A percentile compares a stretch with the other conserved stretches of the same genome.
Conservation (phyloP, 2,888 invertebrate species). For the Hypomecis atomaria region DNA sequence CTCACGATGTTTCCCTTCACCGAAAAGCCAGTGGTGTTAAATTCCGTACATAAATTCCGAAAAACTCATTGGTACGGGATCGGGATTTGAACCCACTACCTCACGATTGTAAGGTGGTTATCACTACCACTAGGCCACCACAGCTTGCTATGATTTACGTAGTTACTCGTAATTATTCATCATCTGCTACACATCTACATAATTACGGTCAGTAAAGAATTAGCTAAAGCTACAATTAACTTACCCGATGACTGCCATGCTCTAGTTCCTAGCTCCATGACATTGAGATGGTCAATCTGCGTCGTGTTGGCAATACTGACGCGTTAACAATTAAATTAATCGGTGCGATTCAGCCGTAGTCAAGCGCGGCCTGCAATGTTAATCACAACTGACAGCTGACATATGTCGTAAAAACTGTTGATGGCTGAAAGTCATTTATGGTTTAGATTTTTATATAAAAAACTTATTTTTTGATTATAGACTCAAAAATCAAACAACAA, state of each 20-base stretch:
- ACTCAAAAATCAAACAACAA: too few relatives aligned
- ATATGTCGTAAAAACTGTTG: too few relatives aligned
- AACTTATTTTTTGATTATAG: too few relatives aligned
- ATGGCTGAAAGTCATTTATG: too few relatives aligned
- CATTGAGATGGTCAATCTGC: constrained; percentile 29
- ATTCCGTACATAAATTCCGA: too few relatives aligned
- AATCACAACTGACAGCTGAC: background rate
- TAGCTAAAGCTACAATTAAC: constrained; percentile 24
- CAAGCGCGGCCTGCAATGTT: constrained; percentile 8
- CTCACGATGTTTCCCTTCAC: too few relatives aligned
- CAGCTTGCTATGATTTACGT: background rate
- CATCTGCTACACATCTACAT: background rate
- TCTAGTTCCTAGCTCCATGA: constrained; percentile 28
- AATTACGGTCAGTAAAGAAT: constrained; percentile 16
- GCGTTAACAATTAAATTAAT: constrained; percentile 29
- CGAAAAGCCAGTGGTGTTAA: too few relatives aligned
- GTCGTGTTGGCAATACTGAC: constrained; percentile 25
- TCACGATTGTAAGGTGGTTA: too few relatives aligned
- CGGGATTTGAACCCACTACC: too few relatives aligned
- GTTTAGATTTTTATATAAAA: too few relatives aligned
- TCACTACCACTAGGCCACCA: too few relatives aligned
- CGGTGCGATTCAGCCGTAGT: constrained; percentile 16
- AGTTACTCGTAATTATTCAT: constrained; percentile 4
- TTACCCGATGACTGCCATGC: constrained; percentile 26
- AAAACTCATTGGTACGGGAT: too few relatives aligned